phyloP scores from a whole-genome alignment of 2,113 vertebrate genomes.

The Chinchilla lanigera region DNA sequence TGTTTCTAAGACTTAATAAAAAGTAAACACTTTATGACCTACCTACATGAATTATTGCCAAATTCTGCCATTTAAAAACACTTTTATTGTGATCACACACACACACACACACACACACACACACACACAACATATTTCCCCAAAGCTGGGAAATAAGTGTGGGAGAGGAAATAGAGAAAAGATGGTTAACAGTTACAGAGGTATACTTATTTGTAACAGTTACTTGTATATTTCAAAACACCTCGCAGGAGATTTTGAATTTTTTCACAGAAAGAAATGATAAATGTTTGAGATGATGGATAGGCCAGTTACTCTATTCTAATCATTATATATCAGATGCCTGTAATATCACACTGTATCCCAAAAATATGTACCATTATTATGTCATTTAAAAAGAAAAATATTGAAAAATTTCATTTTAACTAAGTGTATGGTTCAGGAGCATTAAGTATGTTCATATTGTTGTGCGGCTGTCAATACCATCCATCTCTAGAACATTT shows the following conservation, averaged over 20 bases:
- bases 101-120: not conserved
- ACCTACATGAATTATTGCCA: constrained; percentile 21
- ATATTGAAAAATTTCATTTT: not conserved
- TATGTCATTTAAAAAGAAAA: not conserved
- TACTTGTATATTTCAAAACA: not conserved
- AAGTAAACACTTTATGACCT: not conserved
- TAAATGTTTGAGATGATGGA: not conserved
- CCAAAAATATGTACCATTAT: not conserved
- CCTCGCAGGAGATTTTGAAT: not conserved
- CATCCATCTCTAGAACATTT: not conserved
- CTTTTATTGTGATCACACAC: not conserved
- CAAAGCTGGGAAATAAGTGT: not conserved
- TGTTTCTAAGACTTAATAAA: constrained; percentile 11
- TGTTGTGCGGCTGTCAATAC: not conserved
- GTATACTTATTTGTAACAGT: not conserved
- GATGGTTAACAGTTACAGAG: not conserved
- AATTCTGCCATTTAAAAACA: not conserved
- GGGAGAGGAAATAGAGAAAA: not conserved
- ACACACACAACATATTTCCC: not conserved
- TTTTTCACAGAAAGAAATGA: not conserved
- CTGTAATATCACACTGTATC: not conserved
- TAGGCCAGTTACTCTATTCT: not conserved
- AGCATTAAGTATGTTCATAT: not conserved
- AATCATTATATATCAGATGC: not conserved
- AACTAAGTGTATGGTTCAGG: not conserved